phyloP scores from a whole-genome alignment of 2,888 invertebrate species.

The Mesorhabditis sp. region DNA sequence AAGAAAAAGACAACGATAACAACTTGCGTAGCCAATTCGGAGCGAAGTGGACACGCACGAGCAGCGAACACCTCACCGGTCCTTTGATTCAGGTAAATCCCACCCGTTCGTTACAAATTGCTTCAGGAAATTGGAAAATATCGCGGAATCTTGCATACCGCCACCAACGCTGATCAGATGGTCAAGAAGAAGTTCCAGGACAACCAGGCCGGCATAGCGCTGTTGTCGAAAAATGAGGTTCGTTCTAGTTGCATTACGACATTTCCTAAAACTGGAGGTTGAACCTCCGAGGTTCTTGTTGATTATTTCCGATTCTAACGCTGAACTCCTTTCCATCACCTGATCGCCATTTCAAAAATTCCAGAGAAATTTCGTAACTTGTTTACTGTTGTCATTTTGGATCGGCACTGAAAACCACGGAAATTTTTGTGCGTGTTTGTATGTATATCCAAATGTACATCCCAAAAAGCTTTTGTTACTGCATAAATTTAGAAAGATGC shows the following conservation, averaged over 20 bases:
- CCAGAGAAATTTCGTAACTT: no score
- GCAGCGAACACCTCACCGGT: slow-evolving; percentile 81
- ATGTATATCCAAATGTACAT: no score
- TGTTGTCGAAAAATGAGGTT: slow-evolving; percentile 65
- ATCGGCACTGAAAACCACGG: no score
- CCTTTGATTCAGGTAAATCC: slow-evolving; percentile 69
- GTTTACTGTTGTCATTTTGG: no score
- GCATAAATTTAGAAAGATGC: no score
- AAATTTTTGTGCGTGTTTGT: no score
- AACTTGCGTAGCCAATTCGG: slow-evolving; percentile 84
- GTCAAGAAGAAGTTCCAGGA: slow-evolving; percentile 80
- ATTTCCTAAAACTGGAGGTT: no score
- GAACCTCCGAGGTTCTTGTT: background rate
- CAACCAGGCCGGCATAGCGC: slow-evolving; percentile 75
- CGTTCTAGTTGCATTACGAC: no score
- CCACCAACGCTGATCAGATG: slow-evolving; percentile 75
- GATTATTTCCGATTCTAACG: slow-evolving; percentile 11
- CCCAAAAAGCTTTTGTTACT: no score
- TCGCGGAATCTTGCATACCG: slow-evolving; percentile 82
- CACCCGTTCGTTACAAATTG: background rate
- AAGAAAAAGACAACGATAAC: slow-evolving; percentile 85
- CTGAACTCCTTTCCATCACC: no score
- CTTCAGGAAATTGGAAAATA: slow-evolving; percentile 80
- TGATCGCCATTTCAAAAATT: no score
- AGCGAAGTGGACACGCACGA: slow-evolving; percentile 84